phyloP scores from a whole-genome alignment of 2,797 vertebrate genomes.

The Acridotheres tristis region DNA sequence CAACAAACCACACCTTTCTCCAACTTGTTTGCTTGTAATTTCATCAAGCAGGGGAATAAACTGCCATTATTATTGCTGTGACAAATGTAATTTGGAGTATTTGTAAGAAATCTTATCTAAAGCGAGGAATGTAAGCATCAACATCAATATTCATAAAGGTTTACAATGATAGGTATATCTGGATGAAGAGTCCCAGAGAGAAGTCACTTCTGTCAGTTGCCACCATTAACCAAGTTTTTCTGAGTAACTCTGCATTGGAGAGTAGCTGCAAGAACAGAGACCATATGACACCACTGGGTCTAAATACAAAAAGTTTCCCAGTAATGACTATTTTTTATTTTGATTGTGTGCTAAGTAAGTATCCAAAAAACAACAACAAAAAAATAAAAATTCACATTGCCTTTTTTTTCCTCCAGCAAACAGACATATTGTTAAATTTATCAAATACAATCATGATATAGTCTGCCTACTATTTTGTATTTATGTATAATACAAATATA shows the following conservation, averaged over 20 bases:
- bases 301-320: neutral
- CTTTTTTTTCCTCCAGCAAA: neutral
- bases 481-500: neutral
- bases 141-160: neutral
- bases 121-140: neutral
- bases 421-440: neutral
- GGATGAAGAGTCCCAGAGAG: neutral
- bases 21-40: neutral
- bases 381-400: neutral
- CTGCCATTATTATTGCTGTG: neutral
- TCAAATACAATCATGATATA: neutral
- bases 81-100: neutral
- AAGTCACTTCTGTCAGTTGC: neutral
- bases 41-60: neutral
- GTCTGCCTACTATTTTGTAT: neutral
- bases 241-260: neutral
- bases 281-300: neutral
- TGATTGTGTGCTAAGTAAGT: neutral
- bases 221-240: neutral
- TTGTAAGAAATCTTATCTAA: neutral
- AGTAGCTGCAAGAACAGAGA: neutral
- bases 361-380: neutral
- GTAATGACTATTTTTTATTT: neutral
- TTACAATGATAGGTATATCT: neutral
- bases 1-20: neutral